Conservation (phyloP, 2,797 vertebrate genomes). For the Sebastes elongatus region DNA sequence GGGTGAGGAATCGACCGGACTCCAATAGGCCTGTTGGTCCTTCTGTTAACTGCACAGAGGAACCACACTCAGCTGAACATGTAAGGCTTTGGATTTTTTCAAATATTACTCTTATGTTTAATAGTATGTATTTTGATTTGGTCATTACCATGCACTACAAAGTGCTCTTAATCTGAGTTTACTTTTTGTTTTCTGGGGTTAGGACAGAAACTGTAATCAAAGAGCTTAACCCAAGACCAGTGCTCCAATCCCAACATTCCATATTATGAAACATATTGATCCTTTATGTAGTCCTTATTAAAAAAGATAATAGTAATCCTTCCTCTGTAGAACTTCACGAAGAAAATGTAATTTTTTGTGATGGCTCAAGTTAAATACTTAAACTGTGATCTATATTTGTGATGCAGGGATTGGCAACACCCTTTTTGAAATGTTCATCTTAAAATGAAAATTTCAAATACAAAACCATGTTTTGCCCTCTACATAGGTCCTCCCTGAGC, state of each 20-base stretch:
- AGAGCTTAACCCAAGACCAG: not conserved
- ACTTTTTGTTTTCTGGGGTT: not conserved
- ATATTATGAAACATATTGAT: not conserved
- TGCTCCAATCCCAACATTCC: not conserved
- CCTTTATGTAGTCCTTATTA: not conserved
- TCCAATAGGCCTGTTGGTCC: slow-evolving; percentile 14
- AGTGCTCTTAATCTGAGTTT: not conserved
- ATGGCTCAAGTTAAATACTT: not conserved
- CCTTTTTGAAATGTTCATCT: not conserved
- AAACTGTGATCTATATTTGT: not conserved
- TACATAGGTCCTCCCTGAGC: slow-evolving; percentile 15
- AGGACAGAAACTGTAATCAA: not conserved
- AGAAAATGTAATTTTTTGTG: not conserved
- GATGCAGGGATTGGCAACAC: not conserved
- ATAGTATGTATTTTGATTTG: not conserved
- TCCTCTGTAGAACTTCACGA: not conserved
- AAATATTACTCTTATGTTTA: not conserved
- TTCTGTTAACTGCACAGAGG: slow-evolving; percentile 6
- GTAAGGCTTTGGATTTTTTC: slow-evolving; percentile 28
- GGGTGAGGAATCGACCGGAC: slow-evolving; percentile 24
- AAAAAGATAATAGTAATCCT: not conserved
- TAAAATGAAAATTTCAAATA: not conserved
- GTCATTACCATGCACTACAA: not conserved
- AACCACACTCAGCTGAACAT: slow-evolving; percentile 4
- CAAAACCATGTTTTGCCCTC: not conserved